A percentile compares a stretch with the other conserved stretches of the same genome.
Evolutionary conservation across 1,140 invertebrate species (phyloP).

Genomic region (Diachasmimorpha longicaudata): DNA sequence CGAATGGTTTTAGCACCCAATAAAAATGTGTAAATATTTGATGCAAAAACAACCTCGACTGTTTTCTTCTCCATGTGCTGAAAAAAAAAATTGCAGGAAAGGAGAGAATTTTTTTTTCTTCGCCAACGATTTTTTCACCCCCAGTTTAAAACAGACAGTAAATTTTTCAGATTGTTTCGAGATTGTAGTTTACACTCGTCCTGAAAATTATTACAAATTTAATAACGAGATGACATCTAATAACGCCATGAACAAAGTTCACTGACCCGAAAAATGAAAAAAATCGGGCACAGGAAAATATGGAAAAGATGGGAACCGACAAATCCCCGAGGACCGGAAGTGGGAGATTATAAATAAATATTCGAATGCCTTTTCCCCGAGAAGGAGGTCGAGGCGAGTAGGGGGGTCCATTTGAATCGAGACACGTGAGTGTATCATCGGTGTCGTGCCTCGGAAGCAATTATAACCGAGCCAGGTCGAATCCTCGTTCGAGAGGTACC

Average conservation of each 20-base stretch:
- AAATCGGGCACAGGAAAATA: background rate
- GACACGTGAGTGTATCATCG: conserved; percentile 30
- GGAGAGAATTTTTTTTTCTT: background rate
- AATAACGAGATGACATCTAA: no score
- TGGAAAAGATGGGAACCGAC: background rate
- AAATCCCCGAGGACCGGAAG: conserved; percentile 17
- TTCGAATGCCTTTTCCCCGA: background rate
- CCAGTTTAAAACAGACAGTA: background rate
- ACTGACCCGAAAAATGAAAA: background rate
- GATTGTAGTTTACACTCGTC: no score
- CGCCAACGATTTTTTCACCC: background rate
- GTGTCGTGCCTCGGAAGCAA: conserved; percentile 50
- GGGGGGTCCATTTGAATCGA: conserved; percentile 16
- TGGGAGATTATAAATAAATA: conserved; percentile 16
- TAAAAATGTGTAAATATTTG: conserved; percentile 57
- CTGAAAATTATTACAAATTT: no score
- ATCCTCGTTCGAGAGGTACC: conserved; percentile 48
- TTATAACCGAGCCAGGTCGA: conserved; percentile 45
- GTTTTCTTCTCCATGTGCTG: background rate
- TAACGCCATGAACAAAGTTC: background rate
- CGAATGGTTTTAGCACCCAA: conserved; percentile 53
- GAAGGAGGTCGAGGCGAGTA: background rate
- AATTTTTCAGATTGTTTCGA: no score
- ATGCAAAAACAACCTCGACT: conserved; percentile 38
- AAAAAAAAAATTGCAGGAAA: background rate